phyloP scores from a whole-genome alignment of 2,888 invertebrate species.

The Deroplatys truncata region DNA sequence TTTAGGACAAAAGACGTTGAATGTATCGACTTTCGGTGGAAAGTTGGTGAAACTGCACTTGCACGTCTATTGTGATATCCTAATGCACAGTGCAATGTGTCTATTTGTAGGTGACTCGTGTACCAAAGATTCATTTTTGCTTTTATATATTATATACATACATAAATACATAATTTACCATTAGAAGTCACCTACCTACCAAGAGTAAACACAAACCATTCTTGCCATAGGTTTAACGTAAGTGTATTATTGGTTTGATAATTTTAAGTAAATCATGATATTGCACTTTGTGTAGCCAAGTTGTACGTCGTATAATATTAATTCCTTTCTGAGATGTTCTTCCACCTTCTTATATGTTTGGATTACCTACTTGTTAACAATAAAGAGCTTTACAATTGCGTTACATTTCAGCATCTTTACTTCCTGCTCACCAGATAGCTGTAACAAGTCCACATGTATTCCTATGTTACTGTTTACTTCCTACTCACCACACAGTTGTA shows the following conservation, averaged over 20 bases:
- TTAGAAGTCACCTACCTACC: not conserved
- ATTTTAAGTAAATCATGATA: not conserved
- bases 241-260: conserved; percentile 7
- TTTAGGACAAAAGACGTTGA: not conserved
- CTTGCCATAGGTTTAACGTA: conserved; percentile 16
- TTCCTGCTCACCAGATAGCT: not conserved
- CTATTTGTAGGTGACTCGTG: conserved; percentile 12
- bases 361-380: conserved; percentile 30
- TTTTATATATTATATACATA: not conserved
- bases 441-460: too few relatives aligned
- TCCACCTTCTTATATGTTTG: conserved; percentile 28
- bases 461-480: too few relatives aligned
- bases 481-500: too few relatives aligned
- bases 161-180: not conserved
- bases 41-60: not conserved
- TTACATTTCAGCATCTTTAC: conserved; percentile 9
- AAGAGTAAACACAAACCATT: not conserved
- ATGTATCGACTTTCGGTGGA: not conserved
- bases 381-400: conserved; percentile 31
- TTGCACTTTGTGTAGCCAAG: not conserved
- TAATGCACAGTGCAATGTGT: conserved; percentile 15
- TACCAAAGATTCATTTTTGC: conserved; percentile 20
- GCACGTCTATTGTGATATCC: conserved; percentile 14
- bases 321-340: conserved; percentile 13
- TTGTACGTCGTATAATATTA: not conserved